phyloP scores from a whole-genome alignment of 1,140 invertebrate genomes.

The Temnothorax nylanderi region DNA sequence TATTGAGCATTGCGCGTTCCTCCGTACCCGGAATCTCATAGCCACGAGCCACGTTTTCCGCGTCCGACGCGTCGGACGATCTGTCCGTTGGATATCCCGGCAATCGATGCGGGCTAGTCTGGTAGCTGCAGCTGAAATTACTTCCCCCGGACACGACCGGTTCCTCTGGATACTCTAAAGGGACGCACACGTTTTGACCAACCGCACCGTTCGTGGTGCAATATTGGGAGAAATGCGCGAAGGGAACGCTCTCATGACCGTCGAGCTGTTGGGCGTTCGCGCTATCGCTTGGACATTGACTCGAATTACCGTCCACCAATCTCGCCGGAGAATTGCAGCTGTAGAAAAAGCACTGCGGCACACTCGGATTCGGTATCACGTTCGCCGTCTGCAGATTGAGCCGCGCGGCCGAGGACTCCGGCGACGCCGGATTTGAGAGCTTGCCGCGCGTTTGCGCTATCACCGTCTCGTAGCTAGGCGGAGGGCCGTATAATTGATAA shows the following conservation, averaged over 20 bases:
- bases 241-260: constrained; percentile 49
- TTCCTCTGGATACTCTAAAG: constrained; percentile 60
- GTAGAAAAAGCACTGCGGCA: constrained; percentile 75
- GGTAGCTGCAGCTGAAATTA: constrained; percentile 43
- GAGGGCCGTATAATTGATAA: constrained; percentile 85
- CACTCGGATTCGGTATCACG: constrained; percentile 60
- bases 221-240: constrained; percentile 70
- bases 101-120: constrained; percentile 31
- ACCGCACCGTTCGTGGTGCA: constrained; percentile 56
- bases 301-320: constrained; percentile 55
- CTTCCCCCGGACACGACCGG: constrained; percentile 22
- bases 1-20: constrained; percentile 62
- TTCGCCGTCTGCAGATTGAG: constrained; percentile 51
- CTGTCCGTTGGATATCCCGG: constrained; percentile 50
- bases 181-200: constrained; percentile 65
- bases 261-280: constrained; percentile 47
- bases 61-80: constrained; percentile 61
- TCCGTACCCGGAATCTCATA: constrained; percentile 60
- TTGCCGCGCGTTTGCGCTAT: constrained; percentile 83
- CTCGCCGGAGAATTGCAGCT: constrained; percentile 70
- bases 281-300: constrained; percentile 57
- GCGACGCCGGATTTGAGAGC: constrained; percentile 74
- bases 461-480: constrained; percentile 85
- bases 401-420: constrained; percentile 68
- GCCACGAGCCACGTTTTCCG: constrained; percentile 55